Percentiles rank a stretch among this genome's conserved stretches.
phyloP scores from a whole-genome alignment of 2,113 vertebrate genomes.

The Phaethon lepturus region DNA sequence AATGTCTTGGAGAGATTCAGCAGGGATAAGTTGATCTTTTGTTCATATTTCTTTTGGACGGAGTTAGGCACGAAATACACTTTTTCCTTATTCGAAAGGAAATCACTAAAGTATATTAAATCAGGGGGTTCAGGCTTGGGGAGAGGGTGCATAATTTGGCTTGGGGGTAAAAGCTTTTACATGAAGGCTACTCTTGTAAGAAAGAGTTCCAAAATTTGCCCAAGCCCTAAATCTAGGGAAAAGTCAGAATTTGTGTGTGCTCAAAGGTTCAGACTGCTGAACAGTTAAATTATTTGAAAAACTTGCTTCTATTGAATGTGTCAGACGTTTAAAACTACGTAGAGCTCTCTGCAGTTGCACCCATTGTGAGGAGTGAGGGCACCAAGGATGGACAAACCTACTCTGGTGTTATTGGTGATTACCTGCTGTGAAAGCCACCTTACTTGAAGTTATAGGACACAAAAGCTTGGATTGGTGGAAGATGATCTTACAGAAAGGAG shows the following conservation, averaged over 20 bases:
- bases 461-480: not conserved
- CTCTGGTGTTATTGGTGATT: accelerated
- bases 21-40: not conserved
- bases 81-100: not conserved
- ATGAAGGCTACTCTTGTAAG: not conserved
- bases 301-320: not conserved
- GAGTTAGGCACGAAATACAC: not conserved
- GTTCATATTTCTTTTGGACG: not conserved
- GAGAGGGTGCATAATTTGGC: not conserved
- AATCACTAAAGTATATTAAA: not conserved
- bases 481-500: not conserved
- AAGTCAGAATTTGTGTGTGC: not conserved
- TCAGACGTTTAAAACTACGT: not conserved
- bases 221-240: not conserved
- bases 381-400: not conserved
- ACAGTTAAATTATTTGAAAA: not conserved
- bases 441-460: not conserved
- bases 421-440: not conserved
- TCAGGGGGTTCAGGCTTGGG: not conserved
- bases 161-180: not conserved
- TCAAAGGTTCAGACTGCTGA: not conserved
- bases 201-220: not conserved
- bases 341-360: not conserved
- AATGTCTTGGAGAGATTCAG: not conserved
- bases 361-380: not conserved